Conservation (phyloP, 2,888 invertebrate species). For the Drosophila neutralis region DNA sequence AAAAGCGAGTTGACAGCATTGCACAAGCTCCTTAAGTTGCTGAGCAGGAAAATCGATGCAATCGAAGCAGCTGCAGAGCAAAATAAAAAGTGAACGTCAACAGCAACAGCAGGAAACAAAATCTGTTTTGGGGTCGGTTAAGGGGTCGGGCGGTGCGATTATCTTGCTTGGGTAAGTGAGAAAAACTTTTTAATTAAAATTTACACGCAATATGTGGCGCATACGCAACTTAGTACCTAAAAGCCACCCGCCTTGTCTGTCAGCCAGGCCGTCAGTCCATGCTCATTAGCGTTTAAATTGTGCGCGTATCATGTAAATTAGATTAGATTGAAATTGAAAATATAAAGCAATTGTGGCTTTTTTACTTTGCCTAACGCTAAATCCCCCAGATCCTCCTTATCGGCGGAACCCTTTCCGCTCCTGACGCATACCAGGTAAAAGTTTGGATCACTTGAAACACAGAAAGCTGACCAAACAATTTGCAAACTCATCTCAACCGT, state of each 20-base stretch:
- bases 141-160: constrained; percentile 50
- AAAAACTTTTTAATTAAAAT: constrained; percentile 79
- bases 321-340: constrained; percentile 77
- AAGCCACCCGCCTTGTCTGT: neutral
- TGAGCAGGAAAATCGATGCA: constrained; percentile 73
- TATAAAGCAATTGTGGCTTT: constrained; percentile 67
- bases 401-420: neutral
- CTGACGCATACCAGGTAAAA: constrained; percentile 1
- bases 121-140: constrained; percentile 38
- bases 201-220: constrained; percentile 80
- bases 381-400: neutral
- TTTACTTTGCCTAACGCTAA: constrained; percentile 11
- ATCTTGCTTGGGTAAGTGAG: constrained; percentile 71
- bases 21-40: constrained; percentile 41
- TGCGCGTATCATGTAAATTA: constrained; percentile 80
- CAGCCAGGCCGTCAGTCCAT: constrained; percentile 12
- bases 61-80: constrained; percentile 54
- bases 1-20: constrained; percentile 53
- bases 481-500: constrained; percentile 46
- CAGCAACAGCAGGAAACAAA: constrained; percentile 32
- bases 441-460: constrained; percentile 30
- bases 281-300: constrained; percentile 81
- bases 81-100: constrained; percentile 5
- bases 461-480: constrained; percentile 51
- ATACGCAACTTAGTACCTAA: constrained; percentile 66